Conservation (phyloP, 2,888 invertebrate species). For the Aphidoletes aphidimyza region DNA sequence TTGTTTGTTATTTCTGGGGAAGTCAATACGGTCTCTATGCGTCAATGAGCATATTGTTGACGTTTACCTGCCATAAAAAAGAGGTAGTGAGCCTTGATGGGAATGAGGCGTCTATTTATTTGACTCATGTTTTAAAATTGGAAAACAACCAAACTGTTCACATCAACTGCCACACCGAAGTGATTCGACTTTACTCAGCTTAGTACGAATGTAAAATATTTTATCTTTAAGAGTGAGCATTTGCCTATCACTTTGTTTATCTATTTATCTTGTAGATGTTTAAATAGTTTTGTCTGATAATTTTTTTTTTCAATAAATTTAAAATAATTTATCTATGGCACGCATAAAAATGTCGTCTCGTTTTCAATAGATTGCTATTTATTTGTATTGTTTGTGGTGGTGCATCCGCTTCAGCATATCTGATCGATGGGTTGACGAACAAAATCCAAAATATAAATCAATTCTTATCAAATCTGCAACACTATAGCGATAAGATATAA, state of each 20-base stretch:
- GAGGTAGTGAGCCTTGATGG: constrained; percentile 88
- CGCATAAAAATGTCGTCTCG: too few species aligned
- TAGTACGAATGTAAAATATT: not conserved
- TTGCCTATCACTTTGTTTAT: not conserved
- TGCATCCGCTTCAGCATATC: too few species aligned
- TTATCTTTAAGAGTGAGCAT: not conserved
- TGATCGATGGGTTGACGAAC: too few species aligned
- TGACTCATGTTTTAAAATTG: constrained; percentile 66
- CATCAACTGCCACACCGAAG: constrained; percentile 12
- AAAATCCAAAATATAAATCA: too few species aligned
- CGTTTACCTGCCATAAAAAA: constrained; percentile 89
- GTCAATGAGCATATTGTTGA: too few species aligned
- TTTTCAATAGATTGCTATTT: too few species aligned
- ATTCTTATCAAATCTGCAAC: too few species aligned
- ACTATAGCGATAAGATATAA: too few species aligned
- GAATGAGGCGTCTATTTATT: constrained; percentile 77
- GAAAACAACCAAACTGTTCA: not conserved
- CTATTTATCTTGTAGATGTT: not conserved
- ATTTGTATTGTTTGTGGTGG: too few species aligned
- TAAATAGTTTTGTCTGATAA: not conserved
- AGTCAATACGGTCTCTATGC: too few species aligned
- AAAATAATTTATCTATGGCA: too few species aligned
- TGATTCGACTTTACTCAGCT: not conserved
- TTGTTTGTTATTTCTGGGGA: constrained; percentile 48
- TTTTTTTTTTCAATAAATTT: too few species aligned